These are phyloP conservation scores for Muscicapa comitata DNA, from an alignment of 2,797 vertebrate genomes.

Conservation along the genomic window DNA sequence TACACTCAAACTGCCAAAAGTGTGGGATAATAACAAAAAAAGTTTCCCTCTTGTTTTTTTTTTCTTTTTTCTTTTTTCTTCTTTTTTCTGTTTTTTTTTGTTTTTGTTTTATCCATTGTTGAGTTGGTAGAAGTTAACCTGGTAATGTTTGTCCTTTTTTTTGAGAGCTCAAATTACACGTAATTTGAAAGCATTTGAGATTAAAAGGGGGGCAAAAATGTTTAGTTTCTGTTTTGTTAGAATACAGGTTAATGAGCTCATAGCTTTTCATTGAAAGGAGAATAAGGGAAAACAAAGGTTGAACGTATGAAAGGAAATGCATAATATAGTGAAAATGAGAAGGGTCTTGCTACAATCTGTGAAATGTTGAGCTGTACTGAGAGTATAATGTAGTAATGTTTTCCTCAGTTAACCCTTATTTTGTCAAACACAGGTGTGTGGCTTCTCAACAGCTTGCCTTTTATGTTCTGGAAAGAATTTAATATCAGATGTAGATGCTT, in stretches of 20 bases:
- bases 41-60: neutral
- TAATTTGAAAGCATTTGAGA: neutral
- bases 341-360: neutral
- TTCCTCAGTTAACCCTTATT: neutral
- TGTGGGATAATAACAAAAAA: neutral
- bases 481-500: neutral
- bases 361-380: neutral
- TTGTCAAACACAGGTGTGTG: neutral
- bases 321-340: neutral
- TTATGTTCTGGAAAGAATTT: neutral
- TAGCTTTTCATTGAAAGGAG: neutral
- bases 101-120: neutral
- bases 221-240: neutral
- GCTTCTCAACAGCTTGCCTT: neutral
- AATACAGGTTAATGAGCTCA: neutral
- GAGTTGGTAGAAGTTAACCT: neutral
- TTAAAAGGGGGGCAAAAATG: neutral
- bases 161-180: neutral
- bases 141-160: neutral
- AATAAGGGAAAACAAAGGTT: neutral
- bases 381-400: neutral
- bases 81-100: neutral
- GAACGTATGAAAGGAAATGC: neutral
- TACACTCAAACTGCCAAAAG: neutral
- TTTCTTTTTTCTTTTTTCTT: neutral